Evolutionary conservation across 2,888 invertebrate species (phyloP).

Genomic region (Phaonia tiefii): DNA sequence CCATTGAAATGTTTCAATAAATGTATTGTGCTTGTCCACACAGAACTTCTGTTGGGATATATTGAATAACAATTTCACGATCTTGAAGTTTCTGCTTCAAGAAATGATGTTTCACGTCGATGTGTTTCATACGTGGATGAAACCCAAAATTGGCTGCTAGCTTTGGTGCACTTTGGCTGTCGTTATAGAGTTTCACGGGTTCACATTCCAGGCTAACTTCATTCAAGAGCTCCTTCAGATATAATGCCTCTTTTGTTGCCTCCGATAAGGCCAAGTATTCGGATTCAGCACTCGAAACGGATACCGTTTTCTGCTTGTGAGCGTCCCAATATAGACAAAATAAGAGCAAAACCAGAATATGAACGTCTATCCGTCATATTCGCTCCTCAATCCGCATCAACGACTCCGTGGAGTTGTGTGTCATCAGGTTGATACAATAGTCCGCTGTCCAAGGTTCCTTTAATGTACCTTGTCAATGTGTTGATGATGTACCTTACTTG

Average conservation of each 20-base stretch:
- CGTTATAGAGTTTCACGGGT: too few species aligned
- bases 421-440: slow-evolving; percentile 39
- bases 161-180: too few species aligned
- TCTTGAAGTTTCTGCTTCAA: too few species aligned
- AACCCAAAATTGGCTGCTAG: slow-evolving; percentile 40
- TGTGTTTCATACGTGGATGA: slow-evolving; percentile 55
- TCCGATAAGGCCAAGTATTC: too few species aligned
- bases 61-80: slow-evolving; percentile 40
- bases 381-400: too few species aligned
- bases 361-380: too few species aligned
- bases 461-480: slow-evolving; percentile 63
- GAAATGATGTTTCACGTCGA: slow-evolving; percentile 30
- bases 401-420: slow-evolving; percentile 55
- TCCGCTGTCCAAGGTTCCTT: slow-evolving; percentile 48
- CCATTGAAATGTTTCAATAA: not conserved
- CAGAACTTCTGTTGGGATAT: slow-evolving; percentile 52
- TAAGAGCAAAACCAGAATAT: slow-evolving; percentile 40
- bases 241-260: too few species aligned
- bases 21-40: not conserved
- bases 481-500: too few species aligned
- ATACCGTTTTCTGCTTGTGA: too few species aligned
- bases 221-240: slow-evolving; percentile 36
- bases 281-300: slow-evolving; percentile 56
- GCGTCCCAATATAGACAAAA: too few species aligned
- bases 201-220: slow-evolving; percentile 48